Evolutionary conservation across 2,888 invertebrate genomes (phyloP), one percentile per base, ranked within the genome.

Genomic region (Amorpha juglandis): DNA sequence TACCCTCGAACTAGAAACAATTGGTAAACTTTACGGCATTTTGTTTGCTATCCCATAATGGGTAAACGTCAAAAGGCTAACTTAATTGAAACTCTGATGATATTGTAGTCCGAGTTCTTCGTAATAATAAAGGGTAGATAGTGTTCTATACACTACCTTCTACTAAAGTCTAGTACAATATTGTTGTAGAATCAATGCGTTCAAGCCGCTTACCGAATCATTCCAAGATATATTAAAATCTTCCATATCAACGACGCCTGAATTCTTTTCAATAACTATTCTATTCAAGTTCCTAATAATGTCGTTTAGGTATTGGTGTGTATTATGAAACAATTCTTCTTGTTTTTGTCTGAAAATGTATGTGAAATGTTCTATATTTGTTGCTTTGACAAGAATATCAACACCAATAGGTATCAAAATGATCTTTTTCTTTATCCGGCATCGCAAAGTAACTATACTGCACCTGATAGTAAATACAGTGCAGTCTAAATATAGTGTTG

Each of bases 301-400:
- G 7, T 70, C 63, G 9, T 69, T 71, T 42, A 83, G 63, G 65
- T 72, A 75, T 9, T 68, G 67, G 0, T 62, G 64, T 1, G 78
- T 77, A 12, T 70, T 35, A 63, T 78, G 76, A 33, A 84, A 83
- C 62, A 87, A n/a, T 14, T 64, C 65, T 27, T 76, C 69, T 70
- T 88, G 87, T 0, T 75, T 64, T 11, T 69, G 16, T 33, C 89
- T 89, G 63, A 33, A 73, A 70, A 42, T 16, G 1, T 19, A 65
- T n/a, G 14, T 3, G 1, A 48, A 48, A 48, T 48, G n/a, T 0
- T 14, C 47, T n/a, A 48, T 27, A 27, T 27, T 27, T 27, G 27
- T 27, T 27, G 27, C 27, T 27, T 4, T 27, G 27, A 3, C 27
- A 27, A 27, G 27, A 27, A 27, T 4, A n/a, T 48, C 38, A 38